phyloP scores from a whole-genome alignment of 2,113 vertebrate species.

The Mellivora capensis region DNA sequence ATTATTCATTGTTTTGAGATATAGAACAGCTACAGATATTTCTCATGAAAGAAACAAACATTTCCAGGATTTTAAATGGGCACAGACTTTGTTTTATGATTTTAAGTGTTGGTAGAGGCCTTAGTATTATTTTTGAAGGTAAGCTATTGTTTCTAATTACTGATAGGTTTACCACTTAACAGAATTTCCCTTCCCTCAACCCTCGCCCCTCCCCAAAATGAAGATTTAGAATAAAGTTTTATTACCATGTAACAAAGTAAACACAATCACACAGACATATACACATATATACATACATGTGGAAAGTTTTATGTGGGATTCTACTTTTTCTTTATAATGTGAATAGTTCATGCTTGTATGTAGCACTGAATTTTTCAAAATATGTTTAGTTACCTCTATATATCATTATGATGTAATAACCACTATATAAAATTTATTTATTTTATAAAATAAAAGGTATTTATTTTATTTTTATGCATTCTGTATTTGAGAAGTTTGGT shows the following conservation, averaged over 20 bases:
- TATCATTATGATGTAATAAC: neutral
- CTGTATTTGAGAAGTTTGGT: neutral
- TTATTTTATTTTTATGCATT: constrained; percentile 20
- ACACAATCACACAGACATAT: neutral
- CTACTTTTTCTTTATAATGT: neutral
- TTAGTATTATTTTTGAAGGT: constrained; percentile 9
- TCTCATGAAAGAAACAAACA: neutral
- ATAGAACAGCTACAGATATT: neutral
- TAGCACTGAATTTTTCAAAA: neutral
- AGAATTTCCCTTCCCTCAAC: neutral
- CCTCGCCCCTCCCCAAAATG: neutral
- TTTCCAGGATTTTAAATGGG: neutral
- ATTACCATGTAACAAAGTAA: neutral
- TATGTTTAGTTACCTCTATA: neutral
- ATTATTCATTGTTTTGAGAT: constrained; percentile 15
- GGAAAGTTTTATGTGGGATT: neutral
- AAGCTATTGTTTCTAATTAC: constrained; percentile 6
- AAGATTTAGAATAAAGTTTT: neutral
- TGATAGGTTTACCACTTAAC: neutral
- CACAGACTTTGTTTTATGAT: neutral
- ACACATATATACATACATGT: neutral
- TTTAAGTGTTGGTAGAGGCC: neutral
- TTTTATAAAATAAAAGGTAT: neutral
- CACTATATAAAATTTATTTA: neutral
- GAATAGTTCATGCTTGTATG: neutral